phyloP scores from a whole-genome alignment of 2,113 vertebrate genomes.

The Illadopsis cleaveri region DNA sequence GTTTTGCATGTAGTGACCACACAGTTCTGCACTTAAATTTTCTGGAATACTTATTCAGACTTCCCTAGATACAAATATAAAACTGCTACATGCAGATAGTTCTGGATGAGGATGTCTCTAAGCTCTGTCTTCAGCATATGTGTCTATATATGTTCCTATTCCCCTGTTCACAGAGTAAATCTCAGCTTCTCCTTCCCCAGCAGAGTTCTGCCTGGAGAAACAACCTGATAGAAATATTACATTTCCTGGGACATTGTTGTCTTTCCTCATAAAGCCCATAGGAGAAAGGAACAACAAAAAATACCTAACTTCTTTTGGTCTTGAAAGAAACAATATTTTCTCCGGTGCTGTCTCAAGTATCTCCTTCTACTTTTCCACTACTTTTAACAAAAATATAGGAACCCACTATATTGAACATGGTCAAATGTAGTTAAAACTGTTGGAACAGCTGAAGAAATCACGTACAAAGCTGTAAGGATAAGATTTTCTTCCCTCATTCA shows the following conservation, averaged over 20 bases:
- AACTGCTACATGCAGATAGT: neutral
- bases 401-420: neutral
- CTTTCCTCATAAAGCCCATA: neutral
- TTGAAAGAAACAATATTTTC: neutral
- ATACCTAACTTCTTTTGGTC: neutral
- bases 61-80: neutral
- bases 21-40: neutral
- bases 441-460: neutral
- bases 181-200: neutral
- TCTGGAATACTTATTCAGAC: neutral
- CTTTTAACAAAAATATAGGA: neutral
- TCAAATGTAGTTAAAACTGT: neutral
- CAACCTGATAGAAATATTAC: neutral
- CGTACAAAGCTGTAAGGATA: neutral
- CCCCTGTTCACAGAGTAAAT: neutral
- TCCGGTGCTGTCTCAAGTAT: neutral
- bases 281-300: neutral
- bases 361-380: neutral
- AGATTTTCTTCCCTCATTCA: neutral
- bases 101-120: neutral
- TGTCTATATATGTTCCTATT: neutral
- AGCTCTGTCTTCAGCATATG: neutral
- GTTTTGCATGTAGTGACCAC: neutral
- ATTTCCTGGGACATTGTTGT: neutral
- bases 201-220: neutral